A percentile compares a stretch with the other conserved stretches of the same genome.
phyloP scores from a whole-genome alignment of 2,888 invertebrate genomes.

The Tribolium freemani region DNA sequence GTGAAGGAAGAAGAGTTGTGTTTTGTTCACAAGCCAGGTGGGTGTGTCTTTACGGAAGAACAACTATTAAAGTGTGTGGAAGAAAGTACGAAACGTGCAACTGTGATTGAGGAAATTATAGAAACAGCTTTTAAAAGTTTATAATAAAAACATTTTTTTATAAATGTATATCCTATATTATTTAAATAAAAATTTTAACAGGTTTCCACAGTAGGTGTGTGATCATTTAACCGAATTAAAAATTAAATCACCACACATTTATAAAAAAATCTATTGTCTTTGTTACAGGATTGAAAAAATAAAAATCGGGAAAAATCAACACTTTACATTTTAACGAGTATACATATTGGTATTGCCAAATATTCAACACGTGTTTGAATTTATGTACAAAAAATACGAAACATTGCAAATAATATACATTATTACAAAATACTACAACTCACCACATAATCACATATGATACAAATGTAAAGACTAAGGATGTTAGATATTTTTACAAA shows the following conservation, averaged over 20 bases:
- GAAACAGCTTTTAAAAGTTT: slow-evolving; percentile 56
- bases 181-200: slow-evolving; percentile 52
- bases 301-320: slow-evolving; percentile 32
- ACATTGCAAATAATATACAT: slow-evolving; percentile 61
- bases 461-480: slow-evolving; percentile 52
- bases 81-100: slow-evolving; percentile 73
- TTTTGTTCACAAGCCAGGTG: slow-evolving; percentile 83
- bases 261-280: slow-evolving; percentile 43
- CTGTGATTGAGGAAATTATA: slow-evolving; percentile 69
- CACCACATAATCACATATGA: slow-evolving; percentile 62
- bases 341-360: slow-evolving; percentile 56
- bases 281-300: slow-evolving; percentile 12
- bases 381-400: slow-evolving; percentile 60
- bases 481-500: slow-evolving; percentile 47
- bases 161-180: slow-evolving; percentile 53
- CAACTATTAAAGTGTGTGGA: slow-evolving; percentile 74
- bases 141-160: slow-evolving; percentile 23
- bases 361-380: slow-evolving; percentile 56
- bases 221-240: slow-evolving; percentile 30
- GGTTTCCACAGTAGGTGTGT: slow-evolving; percentile 41
- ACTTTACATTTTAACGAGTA: slow-evolving; percentile 42
- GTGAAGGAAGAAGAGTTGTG: slow-evolving; percentile 75
- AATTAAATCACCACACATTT: slow-evolving; percentile 37
- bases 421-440: slow-evolving; percentile 64
- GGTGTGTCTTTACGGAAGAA: slow-evolving; percentile 73